Evolutionary conservation across 2,888 invertebrate genomes (phyloP), one percentile per base, ranked within the genome.

Genomic region (Abrostola tripartita): DNA sequence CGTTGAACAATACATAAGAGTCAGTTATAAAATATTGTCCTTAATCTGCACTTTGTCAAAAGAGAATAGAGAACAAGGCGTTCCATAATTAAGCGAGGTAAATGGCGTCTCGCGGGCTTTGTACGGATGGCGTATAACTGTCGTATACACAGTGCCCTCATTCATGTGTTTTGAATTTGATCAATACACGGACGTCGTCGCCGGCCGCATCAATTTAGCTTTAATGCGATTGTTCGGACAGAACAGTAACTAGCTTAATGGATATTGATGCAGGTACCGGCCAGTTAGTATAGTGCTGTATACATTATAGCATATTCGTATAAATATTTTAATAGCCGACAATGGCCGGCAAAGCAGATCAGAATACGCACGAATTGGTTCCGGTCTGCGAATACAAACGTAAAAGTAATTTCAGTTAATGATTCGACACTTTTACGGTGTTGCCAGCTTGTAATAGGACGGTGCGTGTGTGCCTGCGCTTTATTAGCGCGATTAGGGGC

Each of bases 351-450:
- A 12, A 36, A 24, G 14, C 14, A 11, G 11, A 24, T 44, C 12
- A 14, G 14, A 42, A 59, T 61, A 63, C 61, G 57, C 42, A 61
- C 51, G 58, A 67, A 72, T 65, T 58, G 50, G 54, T 72, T 72
- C 70, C 65, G 64, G 73, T 73, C 65, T 69, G 67, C 65, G 71
- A 81, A 74, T 81, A 79, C 80, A 76, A 83, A 81, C 78, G 81
- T 78, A 81, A 86, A 88, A 85, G 86, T 87, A 90, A 91, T 91
- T 91, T 87, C 77, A 85, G 81, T 85, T 88, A 90, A 89, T 90
- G 88, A 90, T 89, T 92, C 87, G 87, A 88, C 89, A 89, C 83
- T 89, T 90, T 90, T 87, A 88, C 84, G 83, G 79, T 85, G 73
- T 87, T 86, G 83, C 84, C 84, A 82, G 79, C 73, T 76, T 78